phyloP scores from a whole-genome alignment of 1,140 invertebrate species.

The Euwallacea fornicatus region DNA sequence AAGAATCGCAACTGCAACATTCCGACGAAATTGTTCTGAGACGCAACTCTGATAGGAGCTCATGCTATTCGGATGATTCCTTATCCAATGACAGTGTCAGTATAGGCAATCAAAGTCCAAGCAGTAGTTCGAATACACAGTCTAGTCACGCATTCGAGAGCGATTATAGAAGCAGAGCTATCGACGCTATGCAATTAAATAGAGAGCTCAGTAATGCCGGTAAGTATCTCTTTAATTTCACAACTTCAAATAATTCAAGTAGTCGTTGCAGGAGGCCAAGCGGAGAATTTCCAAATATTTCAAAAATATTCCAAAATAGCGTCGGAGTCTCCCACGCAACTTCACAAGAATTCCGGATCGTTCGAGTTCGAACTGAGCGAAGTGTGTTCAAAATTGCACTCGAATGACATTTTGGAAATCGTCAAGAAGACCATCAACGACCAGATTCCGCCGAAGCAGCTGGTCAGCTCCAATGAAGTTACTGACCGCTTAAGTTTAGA shows the following conservation, averaged over 20 bases:
- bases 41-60: constrained; percentile 59
- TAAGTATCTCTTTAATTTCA: constrained; percentile 4
- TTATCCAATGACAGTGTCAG: constrained; percentile 62
- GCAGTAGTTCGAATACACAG: constrained; percentile 49
- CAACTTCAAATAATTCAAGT: not conserved
- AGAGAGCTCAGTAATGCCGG: constrained; percentile 43
- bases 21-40: constrained; percentile 49
- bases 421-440: constrained; percentile 79
- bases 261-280: constrained; percentile 25
- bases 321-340: constrained; percentile 5
- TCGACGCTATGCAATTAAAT: constrained; percentile 40
- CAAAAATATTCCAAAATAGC: constrained; percentile 41
- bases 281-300: constrained; percentile 48
- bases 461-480: constrained; percentile 57
- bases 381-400: constrained; percentile 75
- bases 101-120: constrained; percentile 50
- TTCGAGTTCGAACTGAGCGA: constrained; percentile 65
- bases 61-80: constrained; percentile 69
- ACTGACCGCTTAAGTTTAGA: constrained; percentile 61
- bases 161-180: constrained; percentile 39
- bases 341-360: constrained; percentile 46
- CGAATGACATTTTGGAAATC: constrained; percentile 76
- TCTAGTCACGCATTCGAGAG: constrained; percentile 46
- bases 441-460: constrained; percentile 74
- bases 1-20: constrained; percentile 34